Evolutionary conservation across 2,797 vertebrate species (phyloP), one percentile per base, ranked within the genome.

Genomic region (Lerista edwardsae): DNA sequence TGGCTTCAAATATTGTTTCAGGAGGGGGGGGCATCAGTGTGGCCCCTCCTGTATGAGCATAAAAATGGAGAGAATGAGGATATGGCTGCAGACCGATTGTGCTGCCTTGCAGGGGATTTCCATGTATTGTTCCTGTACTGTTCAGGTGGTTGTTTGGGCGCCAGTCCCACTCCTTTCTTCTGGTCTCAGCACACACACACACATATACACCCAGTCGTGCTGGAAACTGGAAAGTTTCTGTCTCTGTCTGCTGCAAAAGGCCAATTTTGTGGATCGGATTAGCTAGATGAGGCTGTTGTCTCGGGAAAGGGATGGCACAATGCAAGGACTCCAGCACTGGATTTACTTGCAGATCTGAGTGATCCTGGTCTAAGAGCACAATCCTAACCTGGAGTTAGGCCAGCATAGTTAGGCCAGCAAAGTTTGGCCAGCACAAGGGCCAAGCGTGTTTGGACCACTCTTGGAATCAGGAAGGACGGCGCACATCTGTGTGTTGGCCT

Each of bases 101-200:
- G 64, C 31, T 69, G 57, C 55, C 36, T 55, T 81, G 44, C n/a
- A 23, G 29, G n/a, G 25, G 39, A 71, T n/a, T 81, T 86, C 79
- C 77, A 8, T 34, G n/a, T 29, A 85, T 75, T 80, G 62, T 80
- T 41, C 51, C 25, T 11, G 3, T 29, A 39, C 34, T 15, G 11
- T 67, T 75, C 62, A 67, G 77, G 76, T 74, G 59, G 7, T 25
- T 73, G 76, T 47, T 27, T 59, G 76, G 55, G 9, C 6, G 1
- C 6, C 29, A 41, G 31, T 23, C 36, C 23, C 21, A 17, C 36
- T n/a, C 25, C 29, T 34, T 61, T 61, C 34, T 75, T 31, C 61
- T n/a, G n/a, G n/a, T n/a, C n/a, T n/a, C n/a, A n/a, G n/a, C n/a
- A n/a, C n/a, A n/a, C n/a, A n/a, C n/a, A n/a, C n/a, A n/a, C n/a